phyloP scores from a whole-genome alignment of 2,888 invertebrate species.

The Drosophila mettleri region DNA sequence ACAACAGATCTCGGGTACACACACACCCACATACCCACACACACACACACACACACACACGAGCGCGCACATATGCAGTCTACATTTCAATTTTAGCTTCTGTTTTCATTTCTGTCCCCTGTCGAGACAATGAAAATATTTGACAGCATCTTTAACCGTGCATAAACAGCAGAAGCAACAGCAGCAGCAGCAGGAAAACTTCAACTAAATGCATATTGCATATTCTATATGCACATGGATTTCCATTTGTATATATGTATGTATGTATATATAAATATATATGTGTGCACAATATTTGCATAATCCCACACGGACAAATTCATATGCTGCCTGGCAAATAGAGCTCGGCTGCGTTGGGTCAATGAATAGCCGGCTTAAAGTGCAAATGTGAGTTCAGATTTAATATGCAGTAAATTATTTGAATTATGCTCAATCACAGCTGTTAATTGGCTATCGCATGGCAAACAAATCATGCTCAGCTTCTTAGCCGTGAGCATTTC shows the following conservation, averaged over 20 bases:
- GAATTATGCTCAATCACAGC: slow-evolving; percentile 4
- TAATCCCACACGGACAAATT: not conserved
- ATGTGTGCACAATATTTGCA: not conserved
- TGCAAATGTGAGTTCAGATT: not conserved
- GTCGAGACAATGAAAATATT: slow-evolving; percentile 29
- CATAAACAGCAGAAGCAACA: slow-evolving; percentile 18
- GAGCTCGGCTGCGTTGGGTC: not conserved
- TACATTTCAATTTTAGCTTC: slow-evolving; percentile 38
- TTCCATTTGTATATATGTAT: not conserved
- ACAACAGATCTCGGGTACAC: slow-evolving; percentile 11
- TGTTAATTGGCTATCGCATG: slow-evolving; percentile 1
- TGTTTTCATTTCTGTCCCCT: slow-evolving; percentile 28
- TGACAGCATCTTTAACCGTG: slow-evolving; percentile 41
- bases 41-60: not conserved
- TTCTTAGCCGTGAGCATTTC: not conserved
- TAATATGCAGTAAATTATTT: slow-evolving; percentile 11
- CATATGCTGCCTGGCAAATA: not conserved
- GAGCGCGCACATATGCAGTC: slow-evolving; percentile 3
- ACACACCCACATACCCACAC: not conserved
- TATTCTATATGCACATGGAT: not conserved
- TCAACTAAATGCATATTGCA: slow-evolving; percentile 8
- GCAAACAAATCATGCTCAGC: slow-evolving; percentile 3
- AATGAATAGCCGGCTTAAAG: not conserved
- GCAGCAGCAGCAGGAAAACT: slow-evolving; percentile 3
- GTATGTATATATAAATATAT: not conserved